Base-by-base conservation (phyloP, 1,140 invertebrate species). In the Ephestia elutella region DNA sequence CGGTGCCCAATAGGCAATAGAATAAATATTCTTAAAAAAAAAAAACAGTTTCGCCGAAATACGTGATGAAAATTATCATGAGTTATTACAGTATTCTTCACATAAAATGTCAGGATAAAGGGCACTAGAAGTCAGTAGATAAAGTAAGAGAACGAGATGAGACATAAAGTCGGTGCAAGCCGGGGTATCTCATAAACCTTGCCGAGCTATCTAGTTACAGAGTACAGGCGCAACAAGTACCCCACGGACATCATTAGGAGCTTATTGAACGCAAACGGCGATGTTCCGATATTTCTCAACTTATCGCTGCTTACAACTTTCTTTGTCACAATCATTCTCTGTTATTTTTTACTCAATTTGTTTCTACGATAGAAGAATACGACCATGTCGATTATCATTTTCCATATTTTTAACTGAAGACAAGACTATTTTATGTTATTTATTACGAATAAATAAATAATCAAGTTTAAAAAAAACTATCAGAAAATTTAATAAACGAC, bases 211-310 rank as follows among this genome's bases (percentile, higher is more conserved):
- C 59, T 67, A 30, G 61, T 67, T 63, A 67, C 57, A 25, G 21
- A 25, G 21, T 25, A 25, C 21, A 18, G 18, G 17, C 30, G 64
- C 61, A 70, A 66, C 67, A 66, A 66, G 59, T 66, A 63, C 54
- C 35, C 25, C 17, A 57, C 35, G 70, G 65, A 59, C 62, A 51
- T 69, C 62, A 65, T 69, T 69, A 64, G 56, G 28, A 55, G 59
- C 62, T 59, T 62, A 71, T 68, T 57, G 63, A 60, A 57, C 35
- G 28, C 15, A 17, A 53, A 25, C 20, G 10, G 11, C 21, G 3
- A 11, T 25, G 19, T 53, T 53, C 50, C 20, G 19, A 53, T 21
- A 25, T 21, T 13, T 44, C 8, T n/a, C 38, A 17, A 44, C 38
- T 44, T 44, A 44, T 44, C 15, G 38, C 38, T 5, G n/a, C 32